Evolutionary conservation across 2,888 invertebrate species (phyloP), one percentile per base, ranked within the genome.

Genomic region (Acanthosepion esculentum): DNA sequence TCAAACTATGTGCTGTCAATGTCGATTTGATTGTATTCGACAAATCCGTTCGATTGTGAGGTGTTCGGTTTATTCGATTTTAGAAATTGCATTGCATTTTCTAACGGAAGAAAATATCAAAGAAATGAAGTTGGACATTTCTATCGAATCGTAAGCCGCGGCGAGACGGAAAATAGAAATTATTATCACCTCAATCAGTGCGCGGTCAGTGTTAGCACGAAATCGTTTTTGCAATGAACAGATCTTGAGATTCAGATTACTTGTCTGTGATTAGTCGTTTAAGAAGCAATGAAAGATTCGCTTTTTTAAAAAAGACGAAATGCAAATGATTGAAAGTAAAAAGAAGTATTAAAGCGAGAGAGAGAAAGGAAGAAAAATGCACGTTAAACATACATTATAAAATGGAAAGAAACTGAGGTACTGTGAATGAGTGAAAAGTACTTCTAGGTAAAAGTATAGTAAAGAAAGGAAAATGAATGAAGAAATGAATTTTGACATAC

Each of bases 41-140:
- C 78, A 78, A 78, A 78, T n/a, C 78, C n/a, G 78, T 78, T n/a
- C 18, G 78, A 78, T 78, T 29, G n/a, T 12, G 78, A 78, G n/a
- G 78, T n/a, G n/a, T 15, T 78, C 78, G n/a, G 78, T n/a, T 78
- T 29, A 78, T 78, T 78, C 78, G 78, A 78, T 78, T 78, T 78
- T 41, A 41, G 78, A 78, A 78, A 78, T 78, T 78, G 78, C 78
- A 12, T 78, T n/a, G n/a, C 78, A n/a, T 78, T 78, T 8, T n/a
- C 8, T 10, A 78, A 41, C 41, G 41, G 78, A 29, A 18, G 29
- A n/a, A n/a, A 78, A 29, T n/a, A n/a, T n/a, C 78, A 78, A n/a
- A 78, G n/a, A n/a, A 78, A 78, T 78, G 78, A n/a, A 78, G 78
- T 78, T n/a, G 12, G 78, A 78, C 78, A 78, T 78, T 78, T 78